Base-by-base conservation (phyloP, 2,113 vertebrate species). In the Mesocricetus auratus region DNA sequence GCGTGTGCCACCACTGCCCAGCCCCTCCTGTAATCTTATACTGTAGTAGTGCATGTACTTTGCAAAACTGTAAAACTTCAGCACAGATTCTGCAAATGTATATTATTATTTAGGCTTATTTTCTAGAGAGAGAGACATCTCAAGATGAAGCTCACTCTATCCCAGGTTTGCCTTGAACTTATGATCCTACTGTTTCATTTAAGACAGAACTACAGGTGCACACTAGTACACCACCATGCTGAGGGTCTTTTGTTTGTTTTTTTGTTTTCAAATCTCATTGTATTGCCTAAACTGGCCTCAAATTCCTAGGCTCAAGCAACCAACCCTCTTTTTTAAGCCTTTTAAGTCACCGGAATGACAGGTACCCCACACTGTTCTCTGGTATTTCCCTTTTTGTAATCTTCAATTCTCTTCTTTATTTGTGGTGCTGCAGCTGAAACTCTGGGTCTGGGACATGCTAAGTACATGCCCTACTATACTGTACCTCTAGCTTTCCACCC, bases 71-170 rank as follows among this genome's bases (percentile, higher is more conserved):
- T 91, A 53, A 74, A 89, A 77, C 33, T 96, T 95, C 42, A 91
- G n/a, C 15, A 33, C 21, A 68, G 53, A 50, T 79, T 92, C 83
- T 56, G n/a, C 7, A 93, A 83, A 94, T 68, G 39, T 73, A 78
- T 87, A 45, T 24, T 93, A 56, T 88, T 94, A 82, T 93, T 95
- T 95, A 79, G 15, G 33, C 90, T 78, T 64, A 83, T 89, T 95
- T 7, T 10, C 36, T 66, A 53, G 47, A 64, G 29, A 21, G 58
- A 47, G 31, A 7, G 26, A 33, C 1, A 64, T 45, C 45, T 36
- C 45, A 86, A 64, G 13, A 85, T 11, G 39, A 64, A 85, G 39
- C 15, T 24, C 39, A 42, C 13, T 45, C 45, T 86, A 36, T 12
- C 5, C 62, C 42, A 86, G 19, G 62, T 36, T 68, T 42, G 62